Evolutionary conservation across 2,888 invertebrate genomes (phyloP), one percentile per base, ranked within the genome.

Genomic region (Parascotia fuliginaria): DNA sequence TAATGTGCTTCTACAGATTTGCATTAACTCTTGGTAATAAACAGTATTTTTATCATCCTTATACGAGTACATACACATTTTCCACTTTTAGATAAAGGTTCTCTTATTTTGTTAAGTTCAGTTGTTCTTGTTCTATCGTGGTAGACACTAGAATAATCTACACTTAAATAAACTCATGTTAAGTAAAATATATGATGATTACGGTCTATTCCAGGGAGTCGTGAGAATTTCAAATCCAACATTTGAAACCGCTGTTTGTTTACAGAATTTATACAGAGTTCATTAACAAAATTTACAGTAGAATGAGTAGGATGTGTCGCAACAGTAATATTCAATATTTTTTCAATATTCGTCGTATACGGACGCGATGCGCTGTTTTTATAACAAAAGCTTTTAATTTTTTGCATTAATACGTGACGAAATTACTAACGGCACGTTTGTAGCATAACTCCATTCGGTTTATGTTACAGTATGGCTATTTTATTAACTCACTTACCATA

Each of bases 341-440:
- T 52, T 62, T 47, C 33, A 43, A 46, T 50, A 42, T 43, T 55
- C n/a, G 68, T 67, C 73, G 72, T 75, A 71, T 67, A 60, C 52
- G 39, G 55, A 82, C 81, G 85, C 84, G 85, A 56, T 85, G 84
- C 85, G 85, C 80, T 72, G 70, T 57, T 55, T 58, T 65, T 68
- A 62, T 33, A 62, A 60, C 52, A 63, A 55, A 46, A 56, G 45
- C 27, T 53, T 37, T 55, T 55, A 58, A 53, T 59, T 65, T 63
- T 65, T 70, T 75, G 64, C 52, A 68, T 62, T 56, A 57, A 63
- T 60, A 38, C 55, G 55, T 48, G 38, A 51, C 55, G 22, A 44
- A 51, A 32, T 52, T 61, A 42, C 28, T 4, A 42, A 47, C 31
- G 43, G 40, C 62, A 53, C 58, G 58, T 62, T 56, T 50, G 34